A percentile compares a stretch with the other conserved stretches of the same genome.
phyloP scores from a whole-genome alignment of 1,140 invertebrate species.

The Camponotus floridanus region DNA sequence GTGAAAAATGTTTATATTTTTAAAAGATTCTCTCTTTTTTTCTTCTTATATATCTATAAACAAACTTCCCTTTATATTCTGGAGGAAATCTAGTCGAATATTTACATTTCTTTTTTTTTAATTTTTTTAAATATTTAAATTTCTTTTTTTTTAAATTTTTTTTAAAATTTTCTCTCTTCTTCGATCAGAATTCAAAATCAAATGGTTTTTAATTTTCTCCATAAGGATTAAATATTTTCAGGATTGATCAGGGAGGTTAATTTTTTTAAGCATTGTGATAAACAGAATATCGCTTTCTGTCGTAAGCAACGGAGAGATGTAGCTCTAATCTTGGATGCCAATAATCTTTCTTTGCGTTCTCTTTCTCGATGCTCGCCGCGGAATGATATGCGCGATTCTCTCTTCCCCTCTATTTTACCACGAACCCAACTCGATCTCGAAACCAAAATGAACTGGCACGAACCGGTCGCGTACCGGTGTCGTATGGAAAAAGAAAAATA shows the following conservation, averaged over 20 bases:
- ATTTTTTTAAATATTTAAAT: not conserved
- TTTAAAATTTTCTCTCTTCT: not conserved
- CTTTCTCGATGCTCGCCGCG: not conserved
- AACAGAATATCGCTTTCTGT: not conserved
- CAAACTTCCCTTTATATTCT: not conserved
- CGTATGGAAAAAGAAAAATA: conserved; percentile 51
- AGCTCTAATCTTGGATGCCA: not conserved
- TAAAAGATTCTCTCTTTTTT: no score
- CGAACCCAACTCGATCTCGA: not conserved
- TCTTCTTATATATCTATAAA: not conserved
- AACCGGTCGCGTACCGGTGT: conserved; percentile 53
- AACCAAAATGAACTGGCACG: conserved; percentile 56
- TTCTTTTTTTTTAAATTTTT: not conserved
- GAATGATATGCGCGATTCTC: conserved; percentile 10
- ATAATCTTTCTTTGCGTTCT: not conserved
- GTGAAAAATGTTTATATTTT: no score
- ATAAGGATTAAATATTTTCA: not conserved
- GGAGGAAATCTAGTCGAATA: not conserved
- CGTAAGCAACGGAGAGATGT: not conserved
- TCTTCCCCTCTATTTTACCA: conserved; percentile 11
- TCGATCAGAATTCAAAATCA: not conserved
- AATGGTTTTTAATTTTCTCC: not conserved
- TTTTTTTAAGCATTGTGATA: not conserved
- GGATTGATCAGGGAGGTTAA: not conserved
- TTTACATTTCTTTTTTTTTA: not conserved